Evolutionary conservation across 1,140 invertebrate genomes (phyloP), one percentile per base, ranked within the genome.

Genomic region (Microplitis demolitor): DNA sequence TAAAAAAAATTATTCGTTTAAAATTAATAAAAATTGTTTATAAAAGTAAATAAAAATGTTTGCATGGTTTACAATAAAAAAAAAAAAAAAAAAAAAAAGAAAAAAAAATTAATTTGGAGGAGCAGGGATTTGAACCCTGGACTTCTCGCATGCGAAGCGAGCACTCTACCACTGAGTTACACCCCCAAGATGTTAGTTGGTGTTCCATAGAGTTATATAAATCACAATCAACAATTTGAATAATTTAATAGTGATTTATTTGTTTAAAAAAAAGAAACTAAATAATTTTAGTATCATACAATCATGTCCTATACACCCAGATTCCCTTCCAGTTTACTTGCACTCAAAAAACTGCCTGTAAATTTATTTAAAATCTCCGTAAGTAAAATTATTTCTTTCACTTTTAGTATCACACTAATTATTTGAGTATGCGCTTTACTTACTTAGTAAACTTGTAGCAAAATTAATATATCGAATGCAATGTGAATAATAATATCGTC

Each of bases 81-180:
- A 3, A 0, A 53, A 13, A 62, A 54, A 53, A 34, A 33, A 33
- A 3, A 66, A 31, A 11, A 16, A 66, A 58, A 53, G 54, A 56
- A 71, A 35, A 64, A 71, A 71, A 71, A 56, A 64, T 14, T 33
- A 8, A 8, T 67, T 50, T 76, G 75, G 75, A 91, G 90, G 88
- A 89, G 89, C 90, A 90, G 90, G 90, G 90, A 91, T 91, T 92
- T 91, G 90, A 91, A 91, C 90, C 90, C 90, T 91, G 90, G 91
- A 91, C 90, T 91, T 91, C 91, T 90, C 89, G 90, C 90, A 91
- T 91, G 91, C 91, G 90, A 91, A 91, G 91, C 90, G 90, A 90
- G 91, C 90, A 91, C 90, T 91, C 90, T 91, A 92, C 91, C 91
- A 91, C 91, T 92, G 91, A 92, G 91, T 91, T 92, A 92, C 90